Evolutionary conservation across 2,888 invertebrate genomes (phyloP), one percentile per base, ranked within the genome.

Genomic region (Embidobia sp.): DNA sequence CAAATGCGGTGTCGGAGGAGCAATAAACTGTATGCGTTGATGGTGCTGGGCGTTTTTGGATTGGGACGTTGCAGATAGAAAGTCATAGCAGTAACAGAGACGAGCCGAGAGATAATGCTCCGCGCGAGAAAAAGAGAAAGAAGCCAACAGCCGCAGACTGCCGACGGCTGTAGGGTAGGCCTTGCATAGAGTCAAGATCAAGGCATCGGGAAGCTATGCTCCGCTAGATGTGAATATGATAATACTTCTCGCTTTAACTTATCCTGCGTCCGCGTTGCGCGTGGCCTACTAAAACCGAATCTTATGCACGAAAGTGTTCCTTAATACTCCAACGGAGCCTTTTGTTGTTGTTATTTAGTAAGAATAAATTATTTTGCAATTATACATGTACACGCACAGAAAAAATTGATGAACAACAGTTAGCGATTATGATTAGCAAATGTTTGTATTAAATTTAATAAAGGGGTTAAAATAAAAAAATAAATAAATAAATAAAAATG

Each of bases 101-200:
- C 49, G 72, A 53, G 18, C 42, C 29, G 49, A 49, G 76, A 57
- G 72, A 57, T 67, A 66, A 70, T 61, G 66, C 42, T 44, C 31
- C 55, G 29, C 46, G 49, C 37, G 78, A 74, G 73, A 69, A 53
- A 74, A 64, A 70, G 74, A 78, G 63, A 75, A 40, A 61, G 70
- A 74, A 63, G 33, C 42, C 61, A 61, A 66, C 27, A 29, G 66
- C 64, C 63, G 72, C 66, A 77, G 77, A 73, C 69, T 63, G 77
- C 70, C 75, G 74, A 67, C 66, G 72, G 70, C 78, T 78, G 57
- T 75, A 72, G 75, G 78, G 75, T 75, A 78, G 78, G 72, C 78
- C 78, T 78, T 78, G 78, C 67, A 78, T 75, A 63, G 75, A 78
- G 78, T 78, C 78, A 78, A 78, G 78, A 78, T 78, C 78, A 75